phyloP scores from a whole-genome alignment of 2,888 invertebrate genomes.

The Rotaria sp. region DNA sequence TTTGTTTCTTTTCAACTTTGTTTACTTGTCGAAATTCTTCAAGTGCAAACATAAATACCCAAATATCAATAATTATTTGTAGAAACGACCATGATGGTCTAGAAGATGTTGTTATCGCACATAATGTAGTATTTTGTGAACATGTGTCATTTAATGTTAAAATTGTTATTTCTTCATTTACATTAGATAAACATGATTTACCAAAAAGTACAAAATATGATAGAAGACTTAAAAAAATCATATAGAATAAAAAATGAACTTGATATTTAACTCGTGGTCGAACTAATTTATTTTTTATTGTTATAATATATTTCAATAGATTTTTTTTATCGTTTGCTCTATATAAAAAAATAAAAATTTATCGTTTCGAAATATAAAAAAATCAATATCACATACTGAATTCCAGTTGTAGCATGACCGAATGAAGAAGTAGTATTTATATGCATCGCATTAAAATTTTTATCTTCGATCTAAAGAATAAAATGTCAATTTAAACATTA shows the following conservation, averaged over 20 bases:
- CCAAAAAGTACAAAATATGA: not conserved
- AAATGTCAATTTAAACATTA: no score
- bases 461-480: not conserved
- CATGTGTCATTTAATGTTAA: not conserved
- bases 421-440: not conserved
- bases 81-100: not conserved
- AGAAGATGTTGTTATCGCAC: not conserved
- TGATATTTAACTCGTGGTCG: conserved; percentile 7
- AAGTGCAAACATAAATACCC: not conserved
- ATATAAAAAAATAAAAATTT: not conserved
- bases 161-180: not conserved
- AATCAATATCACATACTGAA: not conserved
- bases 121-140: not conserved
- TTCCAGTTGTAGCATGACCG: not conserved
- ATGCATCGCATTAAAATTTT: not conserved
- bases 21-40: not conserved
- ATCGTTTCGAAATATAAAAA: not conserved
- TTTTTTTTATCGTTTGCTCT: not conserved
- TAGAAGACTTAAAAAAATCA: not conserved
- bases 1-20: not conserved
- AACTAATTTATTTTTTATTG: not conserved
- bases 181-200: not conserved
- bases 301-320: not conserved
- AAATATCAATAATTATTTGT: not conserved
- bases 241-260: not conserved